phyloP scores from a whole-genome alignment of 2,888 invertebrate genomes.

The Asteroscopus sphinx region DNA sequence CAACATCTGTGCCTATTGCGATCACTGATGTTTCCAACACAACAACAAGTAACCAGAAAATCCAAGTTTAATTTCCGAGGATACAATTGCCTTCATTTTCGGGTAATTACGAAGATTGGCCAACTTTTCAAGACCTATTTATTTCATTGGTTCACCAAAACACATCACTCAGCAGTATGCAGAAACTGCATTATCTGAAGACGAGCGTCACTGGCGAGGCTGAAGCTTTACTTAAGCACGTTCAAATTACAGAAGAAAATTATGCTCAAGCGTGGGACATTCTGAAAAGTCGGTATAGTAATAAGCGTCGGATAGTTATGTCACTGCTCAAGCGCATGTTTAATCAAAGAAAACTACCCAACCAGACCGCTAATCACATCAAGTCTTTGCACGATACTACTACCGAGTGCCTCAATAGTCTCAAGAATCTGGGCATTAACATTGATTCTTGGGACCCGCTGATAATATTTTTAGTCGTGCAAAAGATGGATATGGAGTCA shows the following conservation, averaged over 20 bases:
- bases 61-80: not conserved
- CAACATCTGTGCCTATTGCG: not conserved
- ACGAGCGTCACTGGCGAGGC: not conserved
- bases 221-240: not conserved
- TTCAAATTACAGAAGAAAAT: constrained; percentile 7
- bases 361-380: constrained; percentile 1
- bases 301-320: constrained; percentile 4
- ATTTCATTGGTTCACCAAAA: constrained; percentile 1
- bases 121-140: constrained; percentile 2
- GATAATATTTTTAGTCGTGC: constrained; percentile 14
- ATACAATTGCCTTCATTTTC: constrained; percentile 1
- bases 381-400: constrained; percentile 10
- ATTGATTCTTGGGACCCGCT: constrained; percentile 13
- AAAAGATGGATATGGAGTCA: constrained; percentile 11
- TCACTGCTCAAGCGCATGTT: constrained; percentile 9
- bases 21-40: no score
- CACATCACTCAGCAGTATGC: not conserved
- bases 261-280: constrained; percentile 4
- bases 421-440: constrained; percentile 5
- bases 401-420: constrained; percentile 1
- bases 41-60: constrained; percentile 1
- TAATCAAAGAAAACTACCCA: constrained; percentile 5
- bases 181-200: constrained; percentile 9
- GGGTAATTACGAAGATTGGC: no score
- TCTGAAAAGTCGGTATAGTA: constrained; percentile 1